Base-by-base conservation (phyloP, 2,888 invertebrate genomes). In the Calameuta filiformis region DNA sequence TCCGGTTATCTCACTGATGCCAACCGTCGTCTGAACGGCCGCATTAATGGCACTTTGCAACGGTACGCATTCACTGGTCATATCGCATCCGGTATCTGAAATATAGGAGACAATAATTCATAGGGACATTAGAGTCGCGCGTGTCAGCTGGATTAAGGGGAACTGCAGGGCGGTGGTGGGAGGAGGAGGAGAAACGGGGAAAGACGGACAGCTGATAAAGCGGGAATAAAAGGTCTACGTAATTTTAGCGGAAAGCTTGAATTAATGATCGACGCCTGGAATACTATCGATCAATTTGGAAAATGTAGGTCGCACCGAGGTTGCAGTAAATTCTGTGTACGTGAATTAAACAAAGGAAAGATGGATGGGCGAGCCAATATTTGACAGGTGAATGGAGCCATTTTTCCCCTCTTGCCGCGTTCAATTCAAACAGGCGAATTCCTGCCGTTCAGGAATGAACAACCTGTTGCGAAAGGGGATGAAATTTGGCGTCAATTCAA, bases 21-120 rank as follows among this genome's bases (percentile, higher is more conserved):
- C 89, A 56, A 88, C 87, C 73, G 90, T 89, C 73, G 90, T 90
- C 84, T 89, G 90, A 75, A 89, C 90, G 30, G 90, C 88, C 30
- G 89, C 86, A 69, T 87, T 88, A 71, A 90, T 82, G 73, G 89
- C 90, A 81, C 89, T 86, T 81, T 90, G 90, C 69, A 90, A 81
- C 40, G 90, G 90, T 79, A 90, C 87, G 79, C 86, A 89, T 82
- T 90, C 90, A 80, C 89, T 89, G 34, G 79, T 37, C 83, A 88
- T 80, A 73, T 90, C 90, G 80, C 88, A 89, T 77, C 86, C 87
- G 9, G 89, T 85, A 83, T 88, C 90, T 90, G 88, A 77, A 89
- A 90, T 81, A 85, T 75, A 23, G 56, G 23, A 23, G 23, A 56
- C 23, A 56, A 56, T 56, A 23, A 56, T 23, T 56, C 56, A 56